Evolutionary conservation across 2,888 invertebrate genomes (phyloP), one percentile per base, ranked within the genome.

Genomic region (Galerucella calmariensis): DNA sequence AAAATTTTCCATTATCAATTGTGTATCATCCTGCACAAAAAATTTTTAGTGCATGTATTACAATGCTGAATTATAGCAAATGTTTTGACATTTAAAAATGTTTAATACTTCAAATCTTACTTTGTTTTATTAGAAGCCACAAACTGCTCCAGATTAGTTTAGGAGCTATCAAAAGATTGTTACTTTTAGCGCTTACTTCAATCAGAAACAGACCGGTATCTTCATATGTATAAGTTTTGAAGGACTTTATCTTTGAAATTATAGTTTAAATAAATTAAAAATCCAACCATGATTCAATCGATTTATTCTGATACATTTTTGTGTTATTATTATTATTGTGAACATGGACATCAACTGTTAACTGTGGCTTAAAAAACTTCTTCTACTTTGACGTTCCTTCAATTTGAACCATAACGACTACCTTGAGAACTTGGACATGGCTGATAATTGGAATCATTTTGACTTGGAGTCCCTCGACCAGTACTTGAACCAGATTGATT

Each of bases 51-150:
- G n/a, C 12, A n/a, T 51, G 9, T 51, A 51, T 51, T 51, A n/a
- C 4, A 51, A 12, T 51, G 51, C 14, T 6, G n/a, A 14, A 51
- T 51, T 51, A n/a, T 51, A 51, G 14, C n/a, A n/a, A 51, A 51
- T 51, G 51, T n/a, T 56, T 56, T 56, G 53, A 56, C 53, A 56
- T 56, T 56, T 56, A 56, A 16, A 16, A 16, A 56, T 6, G 10
- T 56, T 56, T 16, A 20, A 16, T 56, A 56, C n/a, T 16, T 56
- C 53, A 56, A 56, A 56, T 56, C 20, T 56, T 56, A 56, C 16
- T 56, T 16, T 56, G 53, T 16, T 56, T 56, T 56, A 56, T 56
- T 56, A 56, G 16, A 9, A 56, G 16, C 16, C 9, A 5, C 16
- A 16, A 20, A 16, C 16, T 56, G 16, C 53, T 20, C 5, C 9